Base-by-base conservation (phyloP, 1,140 invertebrate species). In the Orius laevigatus region DNA sequence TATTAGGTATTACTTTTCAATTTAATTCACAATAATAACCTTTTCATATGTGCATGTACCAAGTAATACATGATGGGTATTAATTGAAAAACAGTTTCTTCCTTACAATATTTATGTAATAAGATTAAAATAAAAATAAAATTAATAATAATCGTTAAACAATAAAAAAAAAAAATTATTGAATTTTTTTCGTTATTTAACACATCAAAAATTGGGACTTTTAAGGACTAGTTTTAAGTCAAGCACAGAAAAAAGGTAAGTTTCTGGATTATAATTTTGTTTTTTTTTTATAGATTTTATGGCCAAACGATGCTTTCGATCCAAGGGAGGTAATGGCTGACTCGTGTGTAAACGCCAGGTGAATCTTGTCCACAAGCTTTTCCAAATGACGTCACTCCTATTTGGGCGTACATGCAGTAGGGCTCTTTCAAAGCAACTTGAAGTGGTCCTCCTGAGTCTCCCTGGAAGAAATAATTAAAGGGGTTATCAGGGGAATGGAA, bases 271-370 rank as follows among this genome's bases (percentile, higher is more conserved):
- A n/a, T n/a, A n/a, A n/a, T n/a, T 14, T n/a, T n/a, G n/a, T n/a
- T n/a, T n/a, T n/a, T n/a, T n/a, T n/a, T n/a, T n/a, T n/a, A n/a
- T n/a, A 25, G 8, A 25, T 2, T 41, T 48, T 46, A 5, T 14
- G 68, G 65, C 73, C 73, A 75, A 1, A 75, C 72, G n/a, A 71
- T 62, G 20, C 59, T 54, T 50, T 76, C 68, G 34, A 84, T 80
- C 79, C 79, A 84, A 49, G 73, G 68, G 11, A 81, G 46, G 57
- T 75, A 81, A 15, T 71, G 66, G 1, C 74, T 72, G 0, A 82
- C 70, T 25, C 78, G 63, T 0, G 78, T 81, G 54, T 83, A 83
- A 6, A 83, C 66, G 0, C 75, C 76, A 0, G 79, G 73, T 18
- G 62, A 58, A 12, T 67, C 61, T 1, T 63, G 62, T 6, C 65